These are phyloP conservation scores for Allacma fusca DNA, from an alignment of 2,888 invertebrate species.

Conservation along the genomic window DNA sequence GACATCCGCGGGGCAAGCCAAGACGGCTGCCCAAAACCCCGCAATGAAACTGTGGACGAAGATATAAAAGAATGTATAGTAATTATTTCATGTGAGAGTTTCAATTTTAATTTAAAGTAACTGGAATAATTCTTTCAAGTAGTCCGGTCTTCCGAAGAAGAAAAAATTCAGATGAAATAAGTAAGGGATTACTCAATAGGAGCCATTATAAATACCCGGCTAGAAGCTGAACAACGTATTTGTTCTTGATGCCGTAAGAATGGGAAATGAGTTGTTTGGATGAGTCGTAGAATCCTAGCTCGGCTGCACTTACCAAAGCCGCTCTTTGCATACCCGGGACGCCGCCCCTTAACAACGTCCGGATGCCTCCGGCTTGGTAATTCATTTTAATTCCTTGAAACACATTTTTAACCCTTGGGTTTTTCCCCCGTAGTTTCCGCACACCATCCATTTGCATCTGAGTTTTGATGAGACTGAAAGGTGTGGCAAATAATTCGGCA, in stretches of 20 bases:
- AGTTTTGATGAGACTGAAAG: neutral
- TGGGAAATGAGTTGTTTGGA: neutral
- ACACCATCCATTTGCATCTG: conserved; percentile 32
- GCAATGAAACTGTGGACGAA: neutral
- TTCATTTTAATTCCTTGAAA: neutral
- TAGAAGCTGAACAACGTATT: neutral
- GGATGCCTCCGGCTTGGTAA: neutral
- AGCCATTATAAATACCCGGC: neutral
- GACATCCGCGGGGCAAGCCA: neutral
- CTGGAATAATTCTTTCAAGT: neutral
- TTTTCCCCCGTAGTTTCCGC: neutral
- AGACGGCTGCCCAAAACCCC: neutral
- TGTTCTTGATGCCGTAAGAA: neutral
- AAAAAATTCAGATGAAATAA: too few species aligned
- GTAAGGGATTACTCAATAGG: neutral
- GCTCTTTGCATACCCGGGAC: neutral
- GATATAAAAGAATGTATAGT: neutral
- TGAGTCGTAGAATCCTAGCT: conserved; percentile 17
- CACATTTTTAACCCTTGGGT: neutral
- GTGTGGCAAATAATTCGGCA: neutral
- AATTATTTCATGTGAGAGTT: too few species aligned
- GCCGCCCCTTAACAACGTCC: neutral
- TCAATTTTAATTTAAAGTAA: too few species aligned
- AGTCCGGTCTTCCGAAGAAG: neutral
- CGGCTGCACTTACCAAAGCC: conserved; percentile 9